Evolutionary conservation across 2,113 vertebrate species (phyloP).

Genomic region (Thermophis baileyi): DNA sequence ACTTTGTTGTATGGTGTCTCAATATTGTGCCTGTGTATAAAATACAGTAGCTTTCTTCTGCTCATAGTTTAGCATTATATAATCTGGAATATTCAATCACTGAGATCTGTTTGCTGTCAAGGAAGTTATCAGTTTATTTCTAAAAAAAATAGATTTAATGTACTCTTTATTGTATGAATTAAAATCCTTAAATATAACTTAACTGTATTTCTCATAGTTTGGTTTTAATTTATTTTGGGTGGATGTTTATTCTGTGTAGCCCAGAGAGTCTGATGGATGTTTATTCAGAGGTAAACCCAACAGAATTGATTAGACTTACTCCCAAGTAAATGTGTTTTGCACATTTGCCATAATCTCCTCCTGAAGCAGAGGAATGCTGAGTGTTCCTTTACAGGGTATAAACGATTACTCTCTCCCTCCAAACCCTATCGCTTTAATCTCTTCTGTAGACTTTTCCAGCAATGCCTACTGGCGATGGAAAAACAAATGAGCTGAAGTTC

Average conservation of each 20-base stretch:
- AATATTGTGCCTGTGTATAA: background rate
- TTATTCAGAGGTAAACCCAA: background rate
- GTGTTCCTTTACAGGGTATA: constrained; percentile 27
- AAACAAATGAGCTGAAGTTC: constrained; percentile 55
- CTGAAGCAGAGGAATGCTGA: constrained; percentile 2
- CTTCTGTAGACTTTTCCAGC: constrained; percentile 48
- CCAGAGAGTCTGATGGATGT: background rate
- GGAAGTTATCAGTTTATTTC: background rate
- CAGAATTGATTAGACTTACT: background rate
- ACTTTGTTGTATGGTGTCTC: background rate
- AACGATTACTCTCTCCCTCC: constrained; percentile 49
- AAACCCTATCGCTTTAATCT: constrained; percentile 55
- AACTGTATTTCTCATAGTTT: background rate
- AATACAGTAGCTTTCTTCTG: background rate
- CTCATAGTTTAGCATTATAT: background rate
- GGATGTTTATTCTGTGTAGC: background rate
- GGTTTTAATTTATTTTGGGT: background rate
- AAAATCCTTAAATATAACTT: background rate
- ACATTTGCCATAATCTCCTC: background rate
- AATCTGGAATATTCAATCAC: background rate
- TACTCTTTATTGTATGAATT: background rate
- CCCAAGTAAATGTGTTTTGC: background rate
- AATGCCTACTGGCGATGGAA: constrained; percentile 54
- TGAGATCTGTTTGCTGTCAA: background rate
- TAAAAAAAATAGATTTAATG: background rate